phyloP scores from a whole-genome alignment of 2,888 invertebrate genomes.

The Atrina japonica region DNA sequence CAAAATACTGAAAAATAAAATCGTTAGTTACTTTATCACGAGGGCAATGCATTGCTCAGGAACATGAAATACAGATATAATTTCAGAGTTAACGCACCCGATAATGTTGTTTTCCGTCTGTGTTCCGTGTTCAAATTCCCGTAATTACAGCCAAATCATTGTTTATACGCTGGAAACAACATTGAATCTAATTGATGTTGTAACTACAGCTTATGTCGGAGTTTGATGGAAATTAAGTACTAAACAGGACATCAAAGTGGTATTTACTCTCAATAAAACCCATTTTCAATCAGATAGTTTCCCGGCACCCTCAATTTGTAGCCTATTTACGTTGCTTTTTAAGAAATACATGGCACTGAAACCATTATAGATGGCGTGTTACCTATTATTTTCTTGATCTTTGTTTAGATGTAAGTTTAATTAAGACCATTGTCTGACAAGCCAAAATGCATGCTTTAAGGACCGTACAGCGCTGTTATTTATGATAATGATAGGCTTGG shows the following conservation, averaged over 20 bases:
- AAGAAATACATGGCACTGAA: conserved; percentile 5
- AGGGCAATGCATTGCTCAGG: too few relatives aligned
- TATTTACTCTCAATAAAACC: conserved; percentile 16
- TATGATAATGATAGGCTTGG: conserved; percentile 8
- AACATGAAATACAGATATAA: too few relatives aligned
- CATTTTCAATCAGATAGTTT: conserved; percentile 17
- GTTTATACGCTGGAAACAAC: too few relatives aligned
- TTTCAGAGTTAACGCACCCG: too few relatives aligned
- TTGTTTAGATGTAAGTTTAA: conserved; percentile 18
- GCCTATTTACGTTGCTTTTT: conserved; percentile 24
- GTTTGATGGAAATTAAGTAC: conserved; percentile 12
- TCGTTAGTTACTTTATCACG: too few relatives aligned
- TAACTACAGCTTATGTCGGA: conserved; percentile 19
- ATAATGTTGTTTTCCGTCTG: too few relatives aligned
- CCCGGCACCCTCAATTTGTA: conserved; percentile 20
- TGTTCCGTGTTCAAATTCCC: too few relatives aligned
- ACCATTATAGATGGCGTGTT: conserved; percentile 18
- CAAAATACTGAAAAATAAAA: too few relatives aligned
- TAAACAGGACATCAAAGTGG: conserved; percentile 19
- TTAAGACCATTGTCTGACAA: conserved; percentile 28
- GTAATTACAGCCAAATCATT: too few relatives aligned
- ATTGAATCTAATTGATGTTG: too few relatives aligned
- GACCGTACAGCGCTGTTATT: conserved; percentile 3
- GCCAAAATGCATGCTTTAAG: conserved; percentile 18
- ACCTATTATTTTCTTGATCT: conserved; percentile 6